These are phyloP conservation scores for Sporophila hypoxantha DNA, from an alignment of 2,113 vertebrate genomes.

Conservation along the genomic window DNA sequence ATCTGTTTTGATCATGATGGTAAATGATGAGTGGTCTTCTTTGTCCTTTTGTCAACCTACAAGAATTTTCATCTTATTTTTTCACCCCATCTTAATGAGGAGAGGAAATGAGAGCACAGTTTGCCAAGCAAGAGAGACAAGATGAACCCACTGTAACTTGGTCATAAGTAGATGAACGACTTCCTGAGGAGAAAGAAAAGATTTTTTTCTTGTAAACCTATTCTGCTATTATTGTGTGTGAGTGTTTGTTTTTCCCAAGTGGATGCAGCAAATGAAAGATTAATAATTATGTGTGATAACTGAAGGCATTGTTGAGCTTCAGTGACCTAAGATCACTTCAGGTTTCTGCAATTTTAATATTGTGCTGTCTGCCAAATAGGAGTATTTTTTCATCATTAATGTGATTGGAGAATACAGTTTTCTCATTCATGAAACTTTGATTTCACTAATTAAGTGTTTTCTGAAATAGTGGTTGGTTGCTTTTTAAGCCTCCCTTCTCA, in stretches of 20 bases:
- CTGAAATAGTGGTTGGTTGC: background rate
- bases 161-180: background rate
- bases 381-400: background rate
- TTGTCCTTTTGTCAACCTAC: background rate
- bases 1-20: background rate
- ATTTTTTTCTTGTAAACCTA: background rate
- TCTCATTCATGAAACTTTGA: background rate
- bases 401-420: background rate
- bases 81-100: background rate
- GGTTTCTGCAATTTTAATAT: background rate
- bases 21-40: background rate
- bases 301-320: background rate
- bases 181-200: background rate
- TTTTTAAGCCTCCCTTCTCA: background rate
- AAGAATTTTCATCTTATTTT: background rate
- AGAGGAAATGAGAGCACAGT: background rate
- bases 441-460: background rate
- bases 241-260: background rate
- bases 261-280: background rate
- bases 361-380: fast-evolving
- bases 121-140: background rate
- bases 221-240: background rate
- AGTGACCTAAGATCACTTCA: background rate
- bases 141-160: background rate
- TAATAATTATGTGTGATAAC: background rate